These are phyloP conservation scores for Carabus problematicus DNA, from an alignment of 2,888 invertebrate genomes.

Conservation along the genomic window DNA sequence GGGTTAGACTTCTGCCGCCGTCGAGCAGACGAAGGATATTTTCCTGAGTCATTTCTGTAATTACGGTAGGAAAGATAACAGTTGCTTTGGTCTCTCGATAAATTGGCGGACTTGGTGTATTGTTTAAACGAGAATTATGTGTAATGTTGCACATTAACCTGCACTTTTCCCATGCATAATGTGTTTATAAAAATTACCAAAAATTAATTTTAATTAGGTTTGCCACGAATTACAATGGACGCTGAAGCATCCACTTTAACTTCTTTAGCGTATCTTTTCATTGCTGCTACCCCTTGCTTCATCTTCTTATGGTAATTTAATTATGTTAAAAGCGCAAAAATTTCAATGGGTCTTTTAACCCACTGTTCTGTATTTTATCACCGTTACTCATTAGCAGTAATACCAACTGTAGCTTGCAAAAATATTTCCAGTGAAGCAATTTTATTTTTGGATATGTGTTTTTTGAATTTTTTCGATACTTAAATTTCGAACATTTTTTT, in stretches of 20 bases:
- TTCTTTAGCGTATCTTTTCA: constrained; percentile 3
- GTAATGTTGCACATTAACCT: neutral
- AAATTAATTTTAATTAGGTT: constrained; percentile 15
- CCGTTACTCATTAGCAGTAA: too few species aligned
- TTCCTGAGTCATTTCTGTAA: too few species aligned
- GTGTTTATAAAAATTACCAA: constrained; percentile 9
- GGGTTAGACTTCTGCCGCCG: too few species aligned
- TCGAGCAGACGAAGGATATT: too few species aligned
- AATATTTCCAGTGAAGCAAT: too few species aligned
- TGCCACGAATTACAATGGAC: neutral
- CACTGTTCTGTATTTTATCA: neutral
- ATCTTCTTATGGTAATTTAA: constrained; percentile 4
- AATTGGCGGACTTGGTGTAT: constrained; percentile 7
- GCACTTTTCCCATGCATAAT: neutral
- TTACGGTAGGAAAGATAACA: neutral
- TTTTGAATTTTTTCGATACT: too few species aligned
- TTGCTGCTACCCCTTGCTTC: constrained; percentile 5
- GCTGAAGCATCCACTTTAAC: neutral
- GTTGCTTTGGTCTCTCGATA: neutral
- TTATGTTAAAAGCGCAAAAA: neutral
- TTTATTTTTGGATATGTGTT: too few species aligned
- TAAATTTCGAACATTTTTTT: too few species aligned
- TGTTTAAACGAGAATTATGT: constrained; percentile 22
- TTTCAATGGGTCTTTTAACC: neutral
- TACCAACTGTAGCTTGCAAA: too few species aligned